Evolutionary conservation across 1,140 invertebrate genomes (phyloP).

Genomic region (Nylanderia fulva): DNA sequence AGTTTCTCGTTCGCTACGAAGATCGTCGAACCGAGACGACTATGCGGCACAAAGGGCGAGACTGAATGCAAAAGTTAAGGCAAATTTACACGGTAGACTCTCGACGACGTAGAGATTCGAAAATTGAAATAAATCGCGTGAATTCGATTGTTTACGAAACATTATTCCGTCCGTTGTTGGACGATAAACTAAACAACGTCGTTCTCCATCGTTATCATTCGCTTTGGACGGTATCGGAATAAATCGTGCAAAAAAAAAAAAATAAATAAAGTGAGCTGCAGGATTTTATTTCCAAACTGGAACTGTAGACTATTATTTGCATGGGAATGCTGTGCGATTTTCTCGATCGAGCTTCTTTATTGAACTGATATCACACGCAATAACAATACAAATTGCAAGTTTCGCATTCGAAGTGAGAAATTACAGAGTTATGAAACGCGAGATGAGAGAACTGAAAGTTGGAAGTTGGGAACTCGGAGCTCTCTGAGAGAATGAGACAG

Average conservation of each 20-base stretch:
- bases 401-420: constrained; percentile 31
- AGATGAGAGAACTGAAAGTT: constrained; percentile 42
- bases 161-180: background rate
- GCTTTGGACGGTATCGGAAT: background rate
- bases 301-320: background rate
- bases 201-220: background rate
- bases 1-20: constrained; percentile 55
- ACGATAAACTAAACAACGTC: background rate
- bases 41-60: constrained; percentile 52
- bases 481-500: too few species aligned
- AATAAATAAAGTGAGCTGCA: background rate
- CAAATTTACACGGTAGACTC: constrained; percentile 21
- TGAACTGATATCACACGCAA: constrained; percentile 1
- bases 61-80: constrained; percentile 12
- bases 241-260: background rate
- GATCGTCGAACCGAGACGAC: constrained; percentile 59
- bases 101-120: background rate
- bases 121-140: background rate
- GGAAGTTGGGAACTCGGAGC: constrained; percentile 29
- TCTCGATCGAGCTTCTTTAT: constrained; percentile 18
- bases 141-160: background rate
- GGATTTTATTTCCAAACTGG: background rate
- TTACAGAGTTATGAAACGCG: constrained; percentile 19
- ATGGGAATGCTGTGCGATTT: background rate
- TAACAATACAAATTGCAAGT: constrained; percentile 38